phyloP scores from a whole-genome alignment of 2,113 vertebrate genomes.

The Lichenostomus cassidix region DNA sequence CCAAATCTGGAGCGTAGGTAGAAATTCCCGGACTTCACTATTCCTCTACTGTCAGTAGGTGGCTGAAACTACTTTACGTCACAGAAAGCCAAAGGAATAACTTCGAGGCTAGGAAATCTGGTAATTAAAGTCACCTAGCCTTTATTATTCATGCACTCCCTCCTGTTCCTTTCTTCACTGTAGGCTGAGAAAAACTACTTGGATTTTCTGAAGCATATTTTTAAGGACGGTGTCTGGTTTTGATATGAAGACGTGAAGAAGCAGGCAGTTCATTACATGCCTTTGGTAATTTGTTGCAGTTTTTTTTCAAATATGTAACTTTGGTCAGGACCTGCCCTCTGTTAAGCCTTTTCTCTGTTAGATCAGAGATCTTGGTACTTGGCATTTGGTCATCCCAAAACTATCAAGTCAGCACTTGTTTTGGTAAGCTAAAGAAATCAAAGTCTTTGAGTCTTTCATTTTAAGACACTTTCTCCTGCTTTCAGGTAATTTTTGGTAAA shows the following conservation, averaged over 20 bases:
- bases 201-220: background rate
- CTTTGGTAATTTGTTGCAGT: background rate
- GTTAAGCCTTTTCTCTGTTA: background rate
- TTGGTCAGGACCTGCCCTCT: background rate
- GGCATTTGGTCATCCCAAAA: background rate
- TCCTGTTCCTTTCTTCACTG: background rate
- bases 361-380: background rate
- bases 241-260: background rate
- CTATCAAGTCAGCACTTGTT: background rate
- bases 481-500: background rate
- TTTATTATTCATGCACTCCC: rapidly evolving
- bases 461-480: background rate
- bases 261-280: background rate
- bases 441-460: background rate
- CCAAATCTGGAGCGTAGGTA: background rate
- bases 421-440: background rate
- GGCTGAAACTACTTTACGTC: background rate
- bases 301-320: background rate
- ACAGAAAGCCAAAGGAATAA: background rate
- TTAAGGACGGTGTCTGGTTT: background rate
- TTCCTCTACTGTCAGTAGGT: background rate
- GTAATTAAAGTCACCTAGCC: background rate
- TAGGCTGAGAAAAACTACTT: background rate
- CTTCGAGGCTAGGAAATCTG: background rate
- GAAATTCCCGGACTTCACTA: background rate